These are phyloP conservation scores for Rhinichthys osculus DNA, from an alignment of 2,797 vertebrate genomes.

Conservation along the genomic window DNA sequence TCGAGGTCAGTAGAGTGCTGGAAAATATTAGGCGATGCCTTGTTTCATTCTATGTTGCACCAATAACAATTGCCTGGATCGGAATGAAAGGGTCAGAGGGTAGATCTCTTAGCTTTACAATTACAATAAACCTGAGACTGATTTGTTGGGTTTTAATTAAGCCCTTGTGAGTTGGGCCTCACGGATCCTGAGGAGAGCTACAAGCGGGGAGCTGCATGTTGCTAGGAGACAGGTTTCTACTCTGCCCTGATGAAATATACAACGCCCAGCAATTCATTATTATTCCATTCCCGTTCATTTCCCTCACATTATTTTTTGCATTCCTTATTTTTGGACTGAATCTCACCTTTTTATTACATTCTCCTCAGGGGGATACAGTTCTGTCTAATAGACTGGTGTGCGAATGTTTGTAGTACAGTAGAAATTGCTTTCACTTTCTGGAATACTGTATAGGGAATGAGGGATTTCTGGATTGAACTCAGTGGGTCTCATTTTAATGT, in stretches of 20 bases:
- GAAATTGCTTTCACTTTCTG: constrained; percentile 19
- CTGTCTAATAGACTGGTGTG: constrained; percentile 38
- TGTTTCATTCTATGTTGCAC: constrained; percentile 43
- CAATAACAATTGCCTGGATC: constrained; percentile 39
- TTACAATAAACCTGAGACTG: constrained; percentile 66
- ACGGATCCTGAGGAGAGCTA: constrained; percentile 58
- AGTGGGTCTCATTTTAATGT: constrained; percentile 16
- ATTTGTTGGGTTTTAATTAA: constrained; percentile 72
- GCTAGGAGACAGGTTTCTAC: constrained; percentile 68
- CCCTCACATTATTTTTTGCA: constrained; percentile 58
- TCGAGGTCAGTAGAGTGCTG: constrained; percentile 26
- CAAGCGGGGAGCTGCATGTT: constrained; percentile 61
- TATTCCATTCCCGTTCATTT: constrained; percentile 62
- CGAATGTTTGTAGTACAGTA: constrained; percentile 15
- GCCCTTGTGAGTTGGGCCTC: constrained; percentile 61
- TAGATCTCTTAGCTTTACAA: constrained; percentile 58
- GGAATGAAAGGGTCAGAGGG: constrained; percentile 48
- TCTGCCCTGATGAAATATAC: constrained; percentile 48
- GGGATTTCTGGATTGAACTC: constrained; percentile 5
- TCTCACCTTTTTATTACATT: constrained; percentile 50
- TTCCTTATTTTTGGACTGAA: constrained; percentile 54
- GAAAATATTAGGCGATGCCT: background rate
- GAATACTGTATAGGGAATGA: constrained; percentile 4
- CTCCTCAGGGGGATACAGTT: constrained; percentile 35
- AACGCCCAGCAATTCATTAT: constrained; percentile 65